Evolutionary conservation across 2,888 invertebrate species (phyloP).

Genomic region (Xestoiulus laeticollis): DNA sequence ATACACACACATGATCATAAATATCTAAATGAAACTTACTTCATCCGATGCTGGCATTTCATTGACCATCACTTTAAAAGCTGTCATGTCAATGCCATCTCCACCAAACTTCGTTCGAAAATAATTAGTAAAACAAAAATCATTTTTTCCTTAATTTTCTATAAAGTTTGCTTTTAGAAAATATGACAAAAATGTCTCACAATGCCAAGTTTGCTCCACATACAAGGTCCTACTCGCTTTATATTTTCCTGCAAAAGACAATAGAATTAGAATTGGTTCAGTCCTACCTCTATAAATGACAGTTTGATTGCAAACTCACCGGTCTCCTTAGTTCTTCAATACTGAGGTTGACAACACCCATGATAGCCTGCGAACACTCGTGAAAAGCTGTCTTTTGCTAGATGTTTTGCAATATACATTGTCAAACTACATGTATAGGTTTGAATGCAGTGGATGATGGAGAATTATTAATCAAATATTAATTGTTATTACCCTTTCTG

Average conservation of each 20-base stretch:
- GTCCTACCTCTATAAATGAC: background rate
- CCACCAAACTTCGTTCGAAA: background rate
- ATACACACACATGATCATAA: too few relatives aligned
- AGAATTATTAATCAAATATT: too few relatives aligned
- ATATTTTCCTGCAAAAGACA: background rate
- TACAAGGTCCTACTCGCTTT: background rate
- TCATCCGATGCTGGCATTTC: too few relatives aligned
- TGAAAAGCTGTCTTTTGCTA: background rate
- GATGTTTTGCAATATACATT: too few relatives aligned
- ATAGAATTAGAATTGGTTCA: background rate
- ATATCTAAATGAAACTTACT: too few relatives aligned
- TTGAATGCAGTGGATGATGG: too few relatives aligned
- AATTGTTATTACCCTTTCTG: constrained; percentile 2
- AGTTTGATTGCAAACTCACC: background rate
- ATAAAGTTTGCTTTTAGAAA: background rate
- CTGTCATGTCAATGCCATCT: background rate
- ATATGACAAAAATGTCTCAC: background rate
- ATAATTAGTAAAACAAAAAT: background rate
- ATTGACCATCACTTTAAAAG: background rate
- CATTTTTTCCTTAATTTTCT: background rate
- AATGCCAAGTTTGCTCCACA: background rate
- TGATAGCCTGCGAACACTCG: background rate
- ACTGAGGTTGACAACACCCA: background rate
- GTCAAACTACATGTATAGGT: too few relatives aligned
- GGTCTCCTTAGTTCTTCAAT: background rate